Evolutionary conservation across 2,888 invertebrate genomes (phyloP).

Genomic region (Lysandra coridon): DNA sequence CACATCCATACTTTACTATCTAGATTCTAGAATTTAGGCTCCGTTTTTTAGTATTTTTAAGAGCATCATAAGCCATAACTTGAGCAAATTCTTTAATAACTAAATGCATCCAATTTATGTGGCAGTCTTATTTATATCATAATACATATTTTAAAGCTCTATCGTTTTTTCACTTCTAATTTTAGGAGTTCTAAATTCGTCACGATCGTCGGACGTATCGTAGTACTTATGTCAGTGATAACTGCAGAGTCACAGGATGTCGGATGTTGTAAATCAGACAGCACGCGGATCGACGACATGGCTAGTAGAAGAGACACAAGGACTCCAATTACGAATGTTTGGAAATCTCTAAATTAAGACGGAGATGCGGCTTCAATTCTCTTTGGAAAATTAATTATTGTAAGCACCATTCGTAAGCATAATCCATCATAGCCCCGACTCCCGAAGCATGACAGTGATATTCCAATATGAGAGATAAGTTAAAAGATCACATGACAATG

Average conservation of each 20-base stretch:
- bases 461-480: not conserved
- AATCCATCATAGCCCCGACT: not conserved
- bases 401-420: not conserved
- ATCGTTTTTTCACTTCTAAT: not conserved
- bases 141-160: not conserved
- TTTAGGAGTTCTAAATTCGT: not conserved
- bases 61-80: not conserved
- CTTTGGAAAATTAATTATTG: not conserved
- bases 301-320: not conserved
- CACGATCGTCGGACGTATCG: not conserved
- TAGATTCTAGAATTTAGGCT: not conserved
- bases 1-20: not conserved
- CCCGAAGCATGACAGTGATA: not conserved
- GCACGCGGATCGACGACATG: not conserved
- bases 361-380: not conserved
- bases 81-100: no score
- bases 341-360: not conserved
- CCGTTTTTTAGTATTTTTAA: not conserved
- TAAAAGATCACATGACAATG: not conserved
- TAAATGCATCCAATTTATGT: no score
- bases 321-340: not conserved
- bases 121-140: no score
- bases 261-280: slow-evolving; percentile 27
- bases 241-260: slow-evolving; percentile 23
- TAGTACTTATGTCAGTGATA: slow-evolving; percentile 19